Evolutionary conservation across 2,888 invertebrate species (phyloP), one percentile per base, ranked within the genome.

Genomic region (Mantis religiosa): DNA sequence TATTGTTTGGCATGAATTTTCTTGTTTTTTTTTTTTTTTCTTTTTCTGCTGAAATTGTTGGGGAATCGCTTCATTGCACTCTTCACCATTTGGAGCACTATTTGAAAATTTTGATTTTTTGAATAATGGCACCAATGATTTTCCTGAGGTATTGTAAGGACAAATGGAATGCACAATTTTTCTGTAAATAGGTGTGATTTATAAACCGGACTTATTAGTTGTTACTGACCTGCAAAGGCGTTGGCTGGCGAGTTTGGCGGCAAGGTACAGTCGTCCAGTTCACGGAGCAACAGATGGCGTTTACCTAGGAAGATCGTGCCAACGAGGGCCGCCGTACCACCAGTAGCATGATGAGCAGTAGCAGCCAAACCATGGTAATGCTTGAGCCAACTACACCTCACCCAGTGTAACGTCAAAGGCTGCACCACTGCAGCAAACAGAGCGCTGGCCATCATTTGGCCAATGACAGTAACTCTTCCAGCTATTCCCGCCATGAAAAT

Each of bases 381-480:
- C 4, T 89, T 90, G 92, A 93, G 92, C 92, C 93, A 93, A 15
- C 93, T 93, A 4, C 91, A 83, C 0, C 90, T 87, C 25, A 92
- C 90, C 93, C 93, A 93, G 89, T 92, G 92, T 30, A 93, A 92
- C 12, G 92, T 82, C 4, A 93, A 88, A 0, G 93, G 93, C 89
- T 92, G 92, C 81, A 92, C 87, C 9, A 93, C 8, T 0, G 91
- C 92, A 6, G 92, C 91, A 15, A 92, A 90, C 1, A 93, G 28
- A 0, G 91, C 87, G 8, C 92, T 92, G 82, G 91, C 91, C 82
- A 91, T 90, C 71, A 91, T 90, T 89, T 90, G 92, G 6, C 91
- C 92, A n/a, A 92, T 85, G 25, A 92, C 90, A 83, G 92, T 92
- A 28, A 92, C 90, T 89, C 93, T 91, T 15, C 93, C 93, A 1